A percentile compares a stretch with the other conserved stretches of the same genome.
Conservation (phyloP, 2,113 vertebrate species). For the Lagopus leucura region DNA sequence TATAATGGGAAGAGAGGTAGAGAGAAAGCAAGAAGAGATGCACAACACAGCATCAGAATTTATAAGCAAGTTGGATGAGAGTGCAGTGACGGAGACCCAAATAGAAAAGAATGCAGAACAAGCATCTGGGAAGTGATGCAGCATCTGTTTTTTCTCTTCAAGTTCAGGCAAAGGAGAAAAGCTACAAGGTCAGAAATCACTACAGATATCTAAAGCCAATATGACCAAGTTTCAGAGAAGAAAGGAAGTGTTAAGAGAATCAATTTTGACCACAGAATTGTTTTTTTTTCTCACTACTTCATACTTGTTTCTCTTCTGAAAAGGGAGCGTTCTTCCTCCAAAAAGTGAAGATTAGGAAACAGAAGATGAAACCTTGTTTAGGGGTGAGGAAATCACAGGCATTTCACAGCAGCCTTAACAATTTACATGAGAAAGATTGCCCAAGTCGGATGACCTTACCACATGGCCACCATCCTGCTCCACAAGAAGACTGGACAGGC, state of each 20-base stretch:
- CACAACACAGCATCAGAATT: not conserved
- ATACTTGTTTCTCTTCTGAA: not conserved
- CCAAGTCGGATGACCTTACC: not conserved
- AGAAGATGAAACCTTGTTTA: not conserved
- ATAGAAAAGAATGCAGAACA: not conserved
- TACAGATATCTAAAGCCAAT: not conserved
- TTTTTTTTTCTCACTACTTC: not conserved
- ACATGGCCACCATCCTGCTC: not conserved
- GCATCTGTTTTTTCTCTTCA: not conserved
- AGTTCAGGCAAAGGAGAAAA: not conserved
- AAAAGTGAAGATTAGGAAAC: not conserved
- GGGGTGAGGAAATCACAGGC: not conserved
- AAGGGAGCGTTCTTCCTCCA: not conserved
- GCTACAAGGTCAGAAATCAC: not conserved
- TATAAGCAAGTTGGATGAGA: not conserved
- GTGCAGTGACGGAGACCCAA: not conserved
- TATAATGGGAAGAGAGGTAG: rapidly evolving
- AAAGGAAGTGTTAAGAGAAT: not conserved
- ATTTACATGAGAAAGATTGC: not conserved
- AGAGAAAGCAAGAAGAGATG: not conserved
- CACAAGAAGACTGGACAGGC: not conserved
- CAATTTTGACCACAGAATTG: not conserved
- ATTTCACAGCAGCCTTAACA: not conserved
- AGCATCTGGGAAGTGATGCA: rapidly evolving
- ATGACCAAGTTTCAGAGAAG: not conserved